A percentile compares a stretch with the other conserved stretches of the same genome.
Evolutionary conservation across 2,797 vertebrate genomes (phyloP).

Genomic region (Sebastes trivittatus): DNA sequence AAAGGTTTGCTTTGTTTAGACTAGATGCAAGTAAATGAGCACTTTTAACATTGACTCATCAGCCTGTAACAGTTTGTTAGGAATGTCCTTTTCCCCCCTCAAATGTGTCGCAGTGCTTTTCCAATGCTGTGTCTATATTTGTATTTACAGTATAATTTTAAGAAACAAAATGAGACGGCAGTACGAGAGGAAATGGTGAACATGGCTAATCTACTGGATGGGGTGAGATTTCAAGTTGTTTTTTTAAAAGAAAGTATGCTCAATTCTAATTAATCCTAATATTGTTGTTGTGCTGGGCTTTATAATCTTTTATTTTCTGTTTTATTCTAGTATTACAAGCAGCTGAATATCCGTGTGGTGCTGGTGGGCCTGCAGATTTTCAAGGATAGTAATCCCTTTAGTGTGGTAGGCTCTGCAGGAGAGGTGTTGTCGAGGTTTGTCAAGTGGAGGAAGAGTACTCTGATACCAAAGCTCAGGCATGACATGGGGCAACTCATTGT

Average conservation of each 20-base stretch:
- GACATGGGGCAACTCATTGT: conserved; percentile 88
- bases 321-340: conserved; percentile 75
- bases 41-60: not conserved
- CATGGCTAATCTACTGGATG: conserved; percentile 87
- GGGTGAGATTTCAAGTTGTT: conserved; percentile 77
- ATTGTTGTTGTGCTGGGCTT: not conserved
- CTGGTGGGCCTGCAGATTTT: conserved; percentile 88
- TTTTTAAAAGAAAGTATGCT: not conserved
- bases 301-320: not conserved
- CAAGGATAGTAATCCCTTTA: conserved; percentile 80
- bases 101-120: not conserved
- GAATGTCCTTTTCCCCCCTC: not conserved
- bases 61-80: not conserved
- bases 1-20: not conserved
- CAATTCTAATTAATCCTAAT: not conserved
- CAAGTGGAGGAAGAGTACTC: conserved; percentile 78
- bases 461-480: conserved; percentile 75
- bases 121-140: not conserved
- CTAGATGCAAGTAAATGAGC: not conserved
- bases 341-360: conserved; percentile 87
- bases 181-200: conserved; percentile 84
- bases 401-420: conserved; percentile 74
- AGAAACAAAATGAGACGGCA: conserved; percentile 68
- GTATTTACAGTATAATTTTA: conserved; percentile 80
- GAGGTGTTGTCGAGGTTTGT: conserved; percentile 84